Percentiles rank a stretch among this genome's conserved stretches.
phyloP scores from a whole-genome alignment of 2,797 vertebrate species.

The Amblyraja radiata region DNA sequence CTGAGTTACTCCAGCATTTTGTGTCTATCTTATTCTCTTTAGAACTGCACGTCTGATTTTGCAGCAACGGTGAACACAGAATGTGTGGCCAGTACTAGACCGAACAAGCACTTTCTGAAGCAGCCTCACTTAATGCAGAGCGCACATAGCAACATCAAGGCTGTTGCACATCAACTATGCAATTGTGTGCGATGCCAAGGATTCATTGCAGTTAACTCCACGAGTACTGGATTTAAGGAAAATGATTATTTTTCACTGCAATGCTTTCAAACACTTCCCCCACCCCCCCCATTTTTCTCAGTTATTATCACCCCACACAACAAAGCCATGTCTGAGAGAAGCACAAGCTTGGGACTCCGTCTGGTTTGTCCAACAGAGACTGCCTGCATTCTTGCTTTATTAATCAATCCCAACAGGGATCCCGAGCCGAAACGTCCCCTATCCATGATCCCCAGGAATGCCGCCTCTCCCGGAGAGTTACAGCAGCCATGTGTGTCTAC shows the following conservation, averaged over 20 bases:
- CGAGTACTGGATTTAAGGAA: neutral
- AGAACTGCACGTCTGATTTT: neutral
- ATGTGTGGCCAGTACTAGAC: neutral
- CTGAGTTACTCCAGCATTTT: no score
- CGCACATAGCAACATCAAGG: neutral
- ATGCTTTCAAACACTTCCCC: no score
- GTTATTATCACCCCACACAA: neutral
- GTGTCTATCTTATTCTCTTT: neutral
- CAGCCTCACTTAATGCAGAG: neutral
- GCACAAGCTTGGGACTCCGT: no score
- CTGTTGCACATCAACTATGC: neutral
- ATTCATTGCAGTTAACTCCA: neutral
- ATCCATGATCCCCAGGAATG: no score
- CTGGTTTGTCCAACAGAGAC: neutral
- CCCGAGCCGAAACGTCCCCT: no score
- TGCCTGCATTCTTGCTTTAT: neutral
- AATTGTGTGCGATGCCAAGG: no score
- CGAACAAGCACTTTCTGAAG: neutral
- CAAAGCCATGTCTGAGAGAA: neutral
- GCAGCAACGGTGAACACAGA: neutral
- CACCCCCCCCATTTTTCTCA: neutral
- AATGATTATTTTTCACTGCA: neutral
- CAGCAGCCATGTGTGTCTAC: no score
- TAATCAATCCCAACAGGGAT: no score
- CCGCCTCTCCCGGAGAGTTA: no score